Percentiles rank a stretch among this genome's conserved stretches.
These are phyloP conservation scores for Ptilonorhynchus violaceus DNA, from an alignment of 2,113 vertebrate species.

Conservation along the genomic window DNA sequence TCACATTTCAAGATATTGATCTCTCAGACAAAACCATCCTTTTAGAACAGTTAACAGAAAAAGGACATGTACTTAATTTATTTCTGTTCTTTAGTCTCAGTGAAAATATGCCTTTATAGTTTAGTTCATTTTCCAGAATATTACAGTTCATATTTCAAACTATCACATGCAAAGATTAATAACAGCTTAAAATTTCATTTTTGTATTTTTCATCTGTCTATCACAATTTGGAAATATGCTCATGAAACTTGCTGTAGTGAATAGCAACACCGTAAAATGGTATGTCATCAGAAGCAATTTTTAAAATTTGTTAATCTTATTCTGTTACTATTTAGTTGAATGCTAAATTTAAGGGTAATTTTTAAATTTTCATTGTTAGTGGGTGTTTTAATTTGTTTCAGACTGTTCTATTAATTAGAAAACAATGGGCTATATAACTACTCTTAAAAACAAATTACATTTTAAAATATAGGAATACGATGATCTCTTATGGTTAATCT, in stretches of 20 bases:
- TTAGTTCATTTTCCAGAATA: neutral
- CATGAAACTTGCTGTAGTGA: neutral
- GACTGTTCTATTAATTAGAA: neutral
- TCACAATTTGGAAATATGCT: neutral
- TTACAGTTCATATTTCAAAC: neutral
- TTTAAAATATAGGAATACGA: neutral
- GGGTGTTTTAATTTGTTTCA: neutral
- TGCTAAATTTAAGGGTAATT: neutral
- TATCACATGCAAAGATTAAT: neutral
- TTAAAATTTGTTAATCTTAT: neutral
- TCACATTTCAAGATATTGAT: neutral
- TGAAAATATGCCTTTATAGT: neutral
- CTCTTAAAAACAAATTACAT: neutral
- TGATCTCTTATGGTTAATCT: neutral
- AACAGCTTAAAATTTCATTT: neutral
- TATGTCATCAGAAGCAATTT: neutral
- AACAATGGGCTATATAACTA: neutral
- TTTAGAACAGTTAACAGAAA: neutral
- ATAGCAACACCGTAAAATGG: neutral
- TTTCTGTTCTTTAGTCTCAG: neutral
- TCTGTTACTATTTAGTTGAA: neutral
- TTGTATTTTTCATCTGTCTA: neutral
- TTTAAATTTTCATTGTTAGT: neutral
- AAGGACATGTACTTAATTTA: neutral
- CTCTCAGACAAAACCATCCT: neutral